Evolutionary conservation across 1,140 invertebrate species (phyloP), one percentile per base, ranked within the genome.

Genomic region (Nasonia giraulti): DNA sequence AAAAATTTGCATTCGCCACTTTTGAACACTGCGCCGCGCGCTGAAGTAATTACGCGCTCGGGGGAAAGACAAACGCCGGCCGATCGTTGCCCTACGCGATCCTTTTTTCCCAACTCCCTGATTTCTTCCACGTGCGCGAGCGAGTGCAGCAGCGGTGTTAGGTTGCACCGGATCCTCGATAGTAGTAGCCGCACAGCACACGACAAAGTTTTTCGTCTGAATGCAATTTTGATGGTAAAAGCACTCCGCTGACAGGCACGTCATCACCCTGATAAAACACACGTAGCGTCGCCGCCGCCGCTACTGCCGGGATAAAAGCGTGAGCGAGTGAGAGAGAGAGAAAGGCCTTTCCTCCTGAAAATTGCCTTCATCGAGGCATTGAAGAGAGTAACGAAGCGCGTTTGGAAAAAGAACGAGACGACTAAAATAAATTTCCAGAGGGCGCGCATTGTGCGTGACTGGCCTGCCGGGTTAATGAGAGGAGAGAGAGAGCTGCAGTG

Each of bases 341-440:
- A 78, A 31, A 78, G 44, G 6, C 27, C 27, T 79, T 71, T 84
- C n/a, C 82, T 73, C 76, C 44, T 76, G 66, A 73, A 84, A 84
- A 84, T 84, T 73, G 75, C 66, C 76, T 79, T 79, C 76, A 73
- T 77, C 62, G 75, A n/a, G 44, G 62, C 75, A 47, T 78, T 31
- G 82, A 55, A 79, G 76, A 73, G 82, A 79, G 82, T 79, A 84
- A 79, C 75, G 68, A 86, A 85, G 73, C 83, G 40, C 27, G 37
- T 62, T 74, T 55, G 31, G 82, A 69, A 55, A 69, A 71, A 66
- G 82, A 86, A 85, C 44, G 23, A 68, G 68, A 75, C 44, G 55
- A 73, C 79, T 73, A 85, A 89, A 89, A 86, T 88, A 86, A 85
- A 88, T 87, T 85, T 81, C 11, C 82, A 79, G 55, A 71, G 84